Evolutionary conservation across 2,888 invertebrate species (phyloP).

Genomic region (Morinoia aosen): DNA sequence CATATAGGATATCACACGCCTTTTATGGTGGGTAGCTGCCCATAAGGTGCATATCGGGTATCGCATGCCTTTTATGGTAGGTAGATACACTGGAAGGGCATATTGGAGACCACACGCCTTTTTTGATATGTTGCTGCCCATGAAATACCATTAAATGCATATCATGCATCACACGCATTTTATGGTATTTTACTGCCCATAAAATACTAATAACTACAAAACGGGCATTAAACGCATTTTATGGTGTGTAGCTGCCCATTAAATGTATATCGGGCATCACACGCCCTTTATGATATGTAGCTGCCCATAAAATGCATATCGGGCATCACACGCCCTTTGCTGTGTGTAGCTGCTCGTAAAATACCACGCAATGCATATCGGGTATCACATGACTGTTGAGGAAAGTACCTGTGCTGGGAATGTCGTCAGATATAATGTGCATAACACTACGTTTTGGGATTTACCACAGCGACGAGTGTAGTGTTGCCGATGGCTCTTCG

Average conservation of each 20-base stretch:
- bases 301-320: not conserved
- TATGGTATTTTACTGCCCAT: conserved; percentile 80
- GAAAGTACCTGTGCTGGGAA: not conserved
- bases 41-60: no score
- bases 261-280: not conserved
- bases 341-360: no score
- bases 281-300: not conserved
- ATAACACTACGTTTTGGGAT: not conserved
- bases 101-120: no score
- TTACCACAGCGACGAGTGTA: no score
- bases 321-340: no score
- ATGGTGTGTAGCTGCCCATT: conserved; percentile 79
- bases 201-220: no score
- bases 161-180: conserved; percentile 99
- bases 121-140: no score
- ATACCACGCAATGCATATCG: conserved; percentile 78
- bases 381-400: conserved; percentile 78
- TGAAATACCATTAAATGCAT: no score
- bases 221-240: conserved; percentile 99
- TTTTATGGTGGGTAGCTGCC: conserved; percentile 85
- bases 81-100: no score
- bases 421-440: not conserved
- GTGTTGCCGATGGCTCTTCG: no score
- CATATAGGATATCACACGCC: conserved; percentile 99
- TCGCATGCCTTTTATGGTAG: no score